These are phyloP conservation scores for Sebastes diaconus DNA, from an alignment of 2,797 vertebrate genomes.

Conservation along the genomic window DNA sequence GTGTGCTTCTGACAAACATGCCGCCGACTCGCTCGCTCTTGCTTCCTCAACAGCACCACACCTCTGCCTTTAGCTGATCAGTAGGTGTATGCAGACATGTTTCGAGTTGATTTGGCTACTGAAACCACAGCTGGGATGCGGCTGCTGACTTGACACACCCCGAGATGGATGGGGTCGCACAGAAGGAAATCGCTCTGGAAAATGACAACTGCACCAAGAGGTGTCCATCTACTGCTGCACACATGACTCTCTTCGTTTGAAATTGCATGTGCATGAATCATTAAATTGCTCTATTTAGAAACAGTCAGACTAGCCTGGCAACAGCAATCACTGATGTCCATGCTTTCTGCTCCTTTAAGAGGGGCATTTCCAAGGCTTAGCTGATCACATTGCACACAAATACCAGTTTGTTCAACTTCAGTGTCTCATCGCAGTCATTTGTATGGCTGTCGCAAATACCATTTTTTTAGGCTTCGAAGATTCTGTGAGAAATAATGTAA, in stretches of 20 bases:
- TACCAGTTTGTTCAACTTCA: background rate
- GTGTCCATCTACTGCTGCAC: background rate
- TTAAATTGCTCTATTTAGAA: conserved; percentile 1
- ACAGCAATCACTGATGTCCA: background rate
- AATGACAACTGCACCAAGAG: conserved; percentile 37
- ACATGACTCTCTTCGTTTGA: background rate
- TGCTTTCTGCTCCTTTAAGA: background rate
- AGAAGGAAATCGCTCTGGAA: background rate
- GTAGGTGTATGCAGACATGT: background rate
- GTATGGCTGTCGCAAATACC: too few species aligned
- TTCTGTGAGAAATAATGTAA: too few species aligned
- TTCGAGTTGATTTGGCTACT: conserved; percentile 13
- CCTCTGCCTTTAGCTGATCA: conserved; percentile 5
- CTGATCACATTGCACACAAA: background rate
- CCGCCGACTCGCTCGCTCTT: background rate
- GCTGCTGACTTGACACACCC: conserved; percentile 36
- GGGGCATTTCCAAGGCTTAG: background rate
- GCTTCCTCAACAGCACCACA: background rate
- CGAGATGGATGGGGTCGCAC: background rate
- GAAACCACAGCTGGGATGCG: conserved; percentile 20
- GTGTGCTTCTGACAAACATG: background rate
- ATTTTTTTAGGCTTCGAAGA: too few species aligned
- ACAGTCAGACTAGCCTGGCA: background rate
- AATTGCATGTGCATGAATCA: conserved; percentile 27
- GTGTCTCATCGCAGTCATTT: background rate